A percentile compares a stretch with the other conserved stretches of the same genome.
These are phyloP conservation scores for Arothron firmamentum DNA, from an alignment of 2,113 vertebrate species.

Conservation along the genomic window DNA sequence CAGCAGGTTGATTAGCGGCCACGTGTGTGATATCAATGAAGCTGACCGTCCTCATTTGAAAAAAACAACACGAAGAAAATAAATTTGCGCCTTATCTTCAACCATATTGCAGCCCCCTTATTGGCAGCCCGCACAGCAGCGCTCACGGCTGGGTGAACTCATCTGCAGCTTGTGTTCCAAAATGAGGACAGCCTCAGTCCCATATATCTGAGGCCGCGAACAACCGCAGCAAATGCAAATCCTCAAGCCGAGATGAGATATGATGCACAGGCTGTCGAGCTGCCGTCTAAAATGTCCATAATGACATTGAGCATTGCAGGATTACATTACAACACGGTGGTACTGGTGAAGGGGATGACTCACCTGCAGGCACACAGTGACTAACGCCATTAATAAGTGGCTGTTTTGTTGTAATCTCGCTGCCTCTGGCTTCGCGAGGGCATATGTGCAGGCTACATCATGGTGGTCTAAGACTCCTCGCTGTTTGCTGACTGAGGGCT, in stretches of 20 bases:
- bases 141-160: conserved; percentile 53
- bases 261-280: conserved; percentile 11
- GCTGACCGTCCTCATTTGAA: conserved; percentile 56
- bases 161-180: conserved; percentile 43
- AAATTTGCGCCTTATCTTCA: conserved; percentile 56
- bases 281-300: conserved; percentile 15
- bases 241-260: conserved; percentile 25
- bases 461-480: conserved; percentile 57
- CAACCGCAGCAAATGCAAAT: conserved; percentile 31
- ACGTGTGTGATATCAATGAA: conserved; percentile 60
- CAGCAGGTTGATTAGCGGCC: conserved; percentile 61
- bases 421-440: conserved; percentile 37
- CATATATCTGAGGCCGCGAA: conserved; percentile 29
- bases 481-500: conserved; percentile 61
- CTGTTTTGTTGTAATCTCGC: conserved; percentile 52
- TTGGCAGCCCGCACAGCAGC: conserved; percentile 16
- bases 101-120: conserved; percentile 34
- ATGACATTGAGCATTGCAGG: conserved; percentile 28
- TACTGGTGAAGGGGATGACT: conserved; percentile 36
- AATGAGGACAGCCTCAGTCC: conserved; percentile 36
- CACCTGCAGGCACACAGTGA: conserved; percentile 55
- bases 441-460: conserved; percentile 54
- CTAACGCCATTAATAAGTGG: conserved; percentile 55
- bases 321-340: conserved; percentile 27
- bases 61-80: conserved; percentile 29